Percentiles rank a stretch among this genome's conserved stretches.
Conservation (phyloP, 2,888 invertebrate species). For the Papilio protenor region DNA sequence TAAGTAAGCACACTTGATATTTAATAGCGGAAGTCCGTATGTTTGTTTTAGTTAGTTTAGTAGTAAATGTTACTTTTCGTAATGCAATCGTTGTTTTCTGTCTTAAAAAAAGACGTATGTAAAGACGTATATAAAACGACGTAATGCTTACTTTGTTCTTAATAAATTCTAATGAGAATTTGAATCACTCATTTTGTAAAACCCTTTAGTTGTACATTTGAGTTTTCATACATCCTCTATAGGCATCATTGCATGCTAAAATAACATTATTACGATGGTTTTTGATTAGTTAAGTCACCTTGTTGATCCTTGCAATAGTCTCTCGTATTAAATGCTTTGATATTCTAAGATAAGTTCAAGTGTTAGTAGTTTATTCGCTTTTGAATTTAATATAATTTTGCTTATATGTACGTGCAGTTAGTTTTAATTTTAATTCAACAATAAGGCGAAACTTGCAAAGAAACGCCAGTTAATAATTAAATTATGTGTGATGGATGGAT, state of each 20-base stretch:
- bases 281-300: slow-evolving; percentile 22
- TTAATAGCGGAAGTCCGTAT: neutral
- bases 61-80: too few species aligned
- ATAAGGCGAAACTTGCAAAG: neutral
- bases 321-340: slow-evolving; percentile 2
- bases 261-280: slow-evolving; percentile 13
- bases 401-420: neutral
- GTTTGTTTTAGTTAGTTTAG: neutral
- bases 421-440: too few species aligned
- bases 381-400: neutral
- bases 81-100: neutral
- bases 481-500: too few species aligned
- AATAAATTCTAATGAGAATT: neutral
- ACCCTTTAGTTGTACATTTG: neutral
- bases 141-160: too few species aligned
- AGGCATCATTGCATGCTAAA: slow-evolving; percentile 15
- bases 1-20: neutral
- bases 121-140: neutral
- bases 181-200: neutral
- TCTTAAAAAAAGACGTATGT: neutral
- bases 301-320: slow-evolving; percentile 7
- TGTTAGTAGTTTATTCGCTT: neutral
- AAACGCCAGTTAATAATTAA: too few species aligned
- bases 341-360: neutral
- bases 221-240: slow-evolving; percentile 26